Evolutionary conservation across 2,888 invertebrate species (phyloP).

Genomic region (Scaptomyza tumidula): DNA sequence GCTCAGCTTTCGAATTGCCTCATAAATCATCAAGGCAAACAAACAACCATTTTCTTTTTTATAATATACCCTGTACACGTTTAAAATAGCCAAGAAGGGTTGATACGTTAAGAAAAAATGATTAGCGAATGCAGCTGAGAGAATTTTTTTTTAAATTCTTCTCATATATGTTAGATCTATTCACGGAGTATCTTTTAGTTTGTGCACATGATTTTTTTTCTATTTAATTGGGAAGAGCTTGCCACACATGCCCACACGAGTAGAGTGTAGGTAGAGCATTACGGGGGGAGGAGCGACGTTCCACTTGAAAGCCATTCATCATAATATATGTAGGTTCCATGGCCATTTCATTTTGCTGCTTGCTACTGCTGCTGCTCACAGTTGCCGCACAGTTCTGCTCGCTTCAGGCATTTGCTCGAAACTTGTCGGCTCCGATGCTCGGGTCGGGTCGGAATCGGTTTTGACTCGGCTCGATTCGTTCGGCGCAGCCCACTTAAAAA

Average conservation of each 20-base stretch:
- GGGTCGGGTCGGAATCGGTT: slow-evolving; percentile 3
- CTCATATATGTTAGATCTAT: neutral
- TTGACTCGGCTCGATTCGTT: slow-evolving; percentile 27
- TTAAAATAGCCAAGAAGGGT: neutral
- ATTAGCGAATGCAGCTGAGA: neutral
- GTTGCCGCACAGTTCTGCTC: slow-evolving; percentile 38
- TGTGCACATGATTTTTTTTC: neutral
- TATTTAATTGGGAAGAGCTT: slow-evolving; percentile 45
- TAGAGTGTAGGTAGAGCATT: slow-evolving; percentile 22
- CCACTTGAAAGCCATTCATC: slow-evolving; percentile 80
- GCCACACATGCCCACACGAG: slow-evolving; percentile 51
- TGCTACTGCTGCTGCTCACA: too few relatives aligned
- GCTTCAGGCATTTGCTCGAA: slow-evolving; percentile 22
- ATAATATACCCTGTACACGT: slow-evolving; percentile 18
- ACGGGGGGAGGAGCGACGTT: slow-evolving; percentile 55
- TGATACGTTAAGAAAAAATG: neutral
- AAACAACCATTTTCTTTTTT: slow-evolving; percentile 68
- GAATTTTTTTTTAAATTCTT: neutral
- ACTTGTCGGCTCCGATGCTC: slow-evolving; percentile 45
- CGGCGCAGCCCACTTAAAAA: slow-evolving; percentile 75
- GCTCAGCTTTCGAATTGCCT: slow-evolving; percentile 66
- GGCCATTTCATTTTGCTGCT: slow-evolving; percentile 27
- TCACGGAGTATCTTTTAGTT: neutral
- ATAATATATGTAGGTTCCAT: slow-evolving; percentile 61
- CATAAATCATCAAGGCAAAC: slow-evolving; percentile 74